Conservation (phyloP, 2,113 vertebrate species). For the Callaeas wilsoni region DNA sequence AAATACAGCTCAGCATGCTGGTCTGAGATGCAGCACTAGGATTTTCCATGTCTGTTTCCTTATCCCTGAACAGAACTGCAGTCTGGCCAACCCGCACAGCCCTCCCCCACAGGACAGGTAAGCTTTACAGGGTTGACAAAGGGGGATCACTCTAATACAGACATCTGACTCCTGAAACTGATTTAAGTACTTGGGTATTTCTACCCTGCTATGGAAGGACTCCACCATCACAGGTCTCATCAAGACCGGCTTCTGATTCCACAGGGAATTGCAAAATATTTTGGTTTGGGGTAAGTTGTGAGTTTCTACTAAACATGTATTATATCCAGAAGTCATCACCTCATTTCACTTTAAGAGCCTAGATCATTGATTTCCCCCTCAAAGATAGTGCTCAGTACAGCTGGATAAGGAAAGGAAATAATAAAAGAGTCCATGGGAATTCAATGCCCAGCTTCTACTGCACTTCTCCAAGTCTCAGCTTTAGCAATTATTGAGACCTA, state of each 20-base stretch:
- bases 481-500: neutral
- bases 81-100: neutral
- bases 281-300: neutral
- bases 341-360: neutral
- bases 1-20: too few species aligned
- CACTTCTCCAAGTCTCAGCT: neutral
- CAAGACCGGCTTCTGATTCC: neutral
- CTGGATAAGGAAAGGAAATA: neutral
- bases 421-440: neutral
- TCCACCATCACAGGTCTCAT: neutral
- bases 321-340: neutral
- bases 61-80: neutral
- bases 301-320: neutral
- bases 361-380: neutral
- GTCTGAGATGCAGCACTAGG: neutral
- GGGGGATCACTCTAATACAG: accelerated
- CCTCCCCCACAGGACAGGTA: neutral
- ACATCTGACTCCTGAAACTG: neutral
- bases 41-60: neutral
- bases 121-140: neutral
- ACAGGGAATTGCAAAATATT: neutral
- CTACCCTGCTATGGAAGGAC: neutral
- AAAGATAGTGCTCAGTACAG: neutral
- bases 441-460: neutral
- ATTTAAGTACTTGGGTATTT: neutral